A percentile compares a stretch with the other conserved stretches of the same genome.
Evolutionary conservation across 2,797 vertebrate species (phyloP).

Genomic region (Poecile montanus): DNA sequence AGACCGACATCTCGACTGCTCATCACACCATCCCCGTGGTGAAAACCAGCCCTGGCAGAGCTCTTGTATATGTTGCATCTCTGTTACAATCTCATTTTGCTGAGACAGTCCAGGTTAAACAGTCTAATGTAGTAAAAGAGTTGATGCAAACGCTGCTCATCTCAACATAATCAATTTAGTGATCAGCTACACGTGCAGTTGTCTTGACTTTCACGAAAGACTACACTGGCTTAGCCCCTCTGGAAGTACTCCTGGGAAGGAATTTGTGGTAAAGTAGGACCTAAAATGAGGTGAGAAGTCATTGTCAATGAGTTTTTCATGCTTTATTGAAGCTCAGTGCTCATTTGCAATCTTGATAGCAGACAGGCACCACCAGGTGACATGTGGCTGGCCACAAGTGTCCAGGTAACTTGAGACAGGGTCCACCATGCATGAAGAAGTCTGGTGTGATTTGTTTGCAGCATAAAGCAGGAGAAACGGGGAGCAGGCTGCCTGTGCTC

Average conservation of each 20-base stretch:
- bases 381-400: not conserved
- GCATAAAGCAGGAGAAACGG: not conserved
- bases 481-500: not conserved
- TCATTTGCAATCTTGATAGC: conserved; percentile 6
- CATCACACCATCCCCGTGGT: not conserved
- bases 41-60: not conserved
- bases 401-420: not conserved
- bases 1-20: rapidly evolving
- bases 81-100: conserved; percentile 5
- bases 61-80: not conserved
- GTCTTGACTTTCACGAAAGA: not conserved
- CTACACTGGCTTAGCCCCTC: not conserved
- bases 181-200: not conserved
- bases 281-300: not conserved
- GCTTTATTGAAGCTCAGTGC: conserved; percentile 17
- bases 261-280: not conserved
- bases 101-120: not conserved
- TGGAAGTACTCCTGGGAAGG: not conserved
- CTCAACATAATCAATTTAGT: not conserved
- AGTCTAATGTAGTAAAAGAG: not conserved
- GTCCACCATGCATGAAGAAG: not conserved
- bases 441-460: not conserved
- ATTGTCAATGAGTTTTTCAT: not conserved
- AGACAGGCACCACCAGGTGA: not conserved
- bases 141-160: not conserved